Percentiles rank a stretch among this genome's conserved stretches.
phyloP scores from a whole-genome alignment of 2,113 vertebrate species.

The Tyrannus savana region DNA sequence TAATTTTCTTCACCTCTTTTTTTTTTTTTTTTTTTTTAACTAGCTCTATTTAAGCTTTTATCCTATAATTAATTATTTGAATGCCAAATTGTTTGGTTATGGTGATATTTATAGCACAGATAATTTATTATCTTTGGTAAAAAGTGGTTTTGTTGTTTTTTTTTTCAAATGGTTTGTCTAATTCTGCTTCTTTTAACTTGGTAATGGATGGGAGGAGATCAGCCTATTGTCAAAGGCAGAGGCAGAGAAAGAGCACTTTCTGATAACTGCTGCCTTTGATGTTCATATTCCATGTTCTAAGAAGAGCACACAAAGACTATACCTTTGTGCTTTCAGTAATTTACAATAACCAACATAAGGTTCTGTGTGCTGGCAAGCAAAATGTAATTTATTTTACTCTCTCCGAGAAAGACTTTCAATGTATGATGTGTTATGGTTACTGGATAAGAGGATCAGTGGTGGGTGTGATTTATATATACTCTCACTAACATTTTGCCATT shows the following conservation, averaged over 20 bases:
- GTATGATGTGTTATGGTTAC: constrained; percentile 60
- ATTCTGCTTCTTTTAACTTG: background rate
- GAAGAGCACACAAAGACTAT: background rate
- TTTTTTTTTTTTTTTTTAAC: background rate
- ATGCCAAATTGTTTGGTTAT: background rate
- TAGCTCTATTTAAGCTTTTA: background rate
- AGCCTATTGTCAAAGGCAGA: background rate
- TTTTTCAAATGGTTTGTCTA: background rate
- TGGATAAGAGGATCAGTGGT: constrained; percentile 56
- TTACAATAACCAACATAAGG: constrained; percentile 19
- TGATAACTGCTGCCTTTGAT: constrained; percentile 1
- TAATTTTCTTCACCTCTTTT: background rate
- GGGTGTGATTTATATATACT: constrained; percentile 53
- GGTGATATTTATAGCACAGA: background rate
- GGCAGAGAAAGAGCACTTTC: background rate
- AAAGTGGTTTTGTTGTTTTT: background rate
- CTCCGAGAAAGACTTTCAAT: background rate
- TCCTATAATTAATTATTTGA: background rate
- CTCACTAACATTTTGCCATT: background rate
- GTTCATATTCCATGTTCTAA: background rate
- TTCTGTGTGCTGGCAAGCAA: constrained; percentile 28
- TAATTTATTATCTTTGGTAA: background rate
- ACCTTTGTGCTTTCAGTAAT: constrained; percentile 17
- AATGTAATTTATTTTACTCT: constrained; percentile 32
- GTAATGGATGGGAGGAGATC: background rate